phyloP scores from a whole-genome alignment of 2,888 invertebrate species.

The Stenoptilia bipunctidactyla region DNA sequence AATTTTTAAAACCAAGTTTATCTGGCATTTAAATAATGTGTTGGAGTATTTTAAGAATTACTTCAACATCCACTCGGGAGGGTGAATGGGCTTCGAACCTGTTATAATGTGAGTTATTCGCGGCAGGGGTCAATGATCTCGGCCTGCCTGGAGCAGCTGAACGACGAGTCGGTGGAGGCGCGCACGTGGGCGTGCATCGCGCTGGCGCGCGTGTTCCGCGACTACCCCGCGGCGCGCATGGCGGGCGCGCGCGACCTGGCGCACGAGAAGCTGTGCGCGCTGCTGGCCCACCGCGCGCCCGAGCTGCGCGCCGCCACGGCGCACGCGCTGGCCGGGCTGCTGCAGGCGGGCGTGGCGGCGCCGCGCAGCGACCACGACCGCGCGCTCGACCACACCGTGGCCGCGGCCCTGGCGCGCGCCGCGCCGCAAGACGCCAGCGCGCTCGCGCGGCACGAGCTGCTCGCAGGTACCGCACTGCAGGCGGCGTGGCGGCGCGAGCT shows the following conservation, averaged over 20 bases:
- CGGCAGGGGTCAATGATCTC: constrained; percentile 90
- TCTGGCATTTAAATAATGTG: too few species aligned
- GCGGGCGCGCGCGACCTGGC: constrained; percentile 95
- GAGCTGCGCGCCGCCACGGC: constrained; percentile 94
- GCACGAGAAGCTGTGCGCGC: constrained; percentile 91
- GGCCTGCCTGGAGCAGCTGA: constrained; percentile 90
- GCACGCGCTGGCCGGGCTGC: constrained; percentile 94
- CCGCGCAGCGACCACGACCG: constrained; percentile 93
- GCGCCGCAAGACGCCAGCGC: constrained; percentile 87
- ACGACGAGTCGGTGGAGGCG: constrained; percentile 73
- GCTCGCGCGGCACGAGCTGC: constrained; percentile 88
- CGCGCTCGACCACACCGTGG: constrained; percentile 93
- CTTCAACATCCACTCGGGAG: too few species aligned
- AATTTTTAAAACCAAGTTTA: too few species aligned
- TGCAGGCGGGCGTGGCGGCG: constrained; percentile 84
- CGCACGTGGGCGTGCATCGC: constrained; percentile 93
- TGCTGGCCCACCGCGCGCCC: constrained; percentile 68
- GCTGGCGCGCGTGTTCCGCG: constrained; percentile 89
- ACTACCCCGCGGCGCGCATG: constrained; percentile 86
- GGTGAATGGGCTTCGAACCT: too few species aligned
- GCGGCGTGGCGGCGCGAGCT: too few species aligned
- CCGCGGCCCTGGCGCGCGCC: constrained; percentile 85
- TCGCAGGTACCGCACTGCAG: constrained; percentile 81
- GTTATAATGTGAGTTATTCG: too few species aligned
- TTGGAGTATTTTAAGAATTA: too few species aligned